Base-by-base conservation (phyloP, 2,888 invertebrate genomes). In the Zele albiditarsus region DNA sequence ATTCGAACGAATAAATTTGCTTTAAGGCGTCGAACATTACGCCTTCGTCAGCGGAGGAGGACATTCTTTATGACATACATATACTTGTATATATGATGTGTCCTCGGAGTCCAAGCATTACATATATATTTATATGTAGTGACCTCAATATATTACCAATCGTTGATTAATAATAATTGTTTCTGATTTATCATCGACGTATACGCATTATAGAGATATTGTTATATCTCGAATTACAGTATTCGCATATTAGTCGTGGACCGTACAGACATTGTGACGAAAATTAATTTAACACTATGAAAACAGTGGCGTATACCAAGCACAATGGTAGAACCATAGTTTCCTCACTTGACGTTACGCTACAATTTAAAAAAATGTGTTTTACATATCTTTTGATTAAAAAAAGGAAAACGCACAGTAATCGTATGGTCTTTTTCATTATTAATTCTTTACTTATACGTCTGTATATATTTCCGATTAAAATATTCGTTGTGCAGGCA, bases 131-230 rank as follows among this genome's bases (percentile, higher is more conserved):
- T n/a, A 28, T 53, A 60, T 28, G 27, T 28, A 80, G 80, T 81
- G 82, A 80, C 80, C 82, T 81, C 80, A 80, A 82, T 81, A 81
- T 53, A 53, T 20, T 20, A 78, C 80, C 81, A 82, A 82, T 82
- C 77, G 78, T 53, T 78, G 80, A 82, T 80, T 82, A 82, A 79
- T 80, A 79, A 77, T 81, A 80, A 79, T 80, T 80, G 82, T 81
- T 80, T 78, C 77, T 79, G 79, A 76, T 57, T 65, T 63, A 72
- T 72, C 42, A 66, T 38, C 49, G 46, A 28, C 71, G 65, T 75
- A 12, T 31, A 58, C 60, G 28, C 16, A 25, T 49, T n/a, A n/a
- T n/a, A n/a, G 6, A 31, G 16, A 14, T 53, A 5, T 53, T 20
- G 12, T 38, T 62, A 14, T 25, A 62, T n/a, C 25, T 27, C 8